phyloP scores from a whole-genome alignment of 2,113 vertebrate species.

The Malurus cyaneus region DNA sequence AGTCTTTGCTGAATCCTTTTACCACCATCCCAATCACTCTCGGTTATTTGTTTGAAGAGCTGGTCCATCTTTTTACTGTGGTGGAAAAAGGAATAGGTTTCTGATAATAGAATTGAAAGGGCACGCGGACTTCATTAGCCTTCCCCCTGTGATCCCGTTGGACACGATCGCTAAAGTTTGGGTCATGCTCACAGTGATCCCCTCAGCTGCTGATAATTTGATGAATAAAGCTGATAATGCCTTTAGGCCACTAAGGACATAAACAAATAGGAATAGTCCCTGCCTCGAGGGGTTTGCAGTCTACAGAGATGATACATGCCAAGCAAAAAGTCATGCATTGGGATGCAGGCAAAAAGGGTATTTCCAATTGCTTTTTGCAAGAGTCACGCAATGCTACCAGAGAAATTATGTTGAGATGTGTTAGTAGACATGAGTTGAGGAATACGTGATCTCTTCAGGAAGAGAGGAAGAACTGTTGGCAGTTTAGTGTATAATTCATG shows the following conservation, averaged over 20 bases:
- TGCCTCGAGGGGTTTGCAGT: neutral
- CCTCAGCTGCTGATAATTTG: neutral
- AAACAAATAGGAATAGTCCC: neutral
- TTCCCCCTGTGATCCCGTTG: neutral
- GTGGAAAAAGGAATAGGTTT: neutral
- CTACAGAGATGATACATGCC: neutral
- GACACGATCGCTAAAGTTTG: neutral
- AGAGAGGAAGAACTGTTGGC: neutral
- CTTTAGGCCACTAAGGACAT: neutral
- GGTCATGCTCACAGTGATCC: neutral
- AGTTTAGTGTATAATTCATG: neutral
- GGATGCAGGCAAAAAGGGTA: neutral
- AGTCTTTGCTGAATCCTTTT: neutral
- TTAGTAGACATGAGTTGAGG: neutral
- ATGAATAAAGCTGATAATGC: neutral
- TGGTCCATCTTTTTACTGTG: neutral
- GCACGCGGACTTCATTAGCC: neutral
- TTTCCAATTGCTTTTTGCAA: neutral
- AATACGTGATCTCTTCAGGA: neutral
- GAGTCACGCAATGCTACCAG: neutral
- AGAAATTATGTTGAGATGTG: neutral
- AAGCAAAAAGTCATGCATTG: neutral
- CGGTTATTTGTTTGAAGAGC: constrained; percentile 34
- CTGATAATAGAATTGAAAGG: neutral
- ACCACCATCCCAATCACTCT: neutral